Evolutionary conservation across 1,140 invertebrate species (phyloP).

Genomic region (Metopolophium dirhodum): DNA sequence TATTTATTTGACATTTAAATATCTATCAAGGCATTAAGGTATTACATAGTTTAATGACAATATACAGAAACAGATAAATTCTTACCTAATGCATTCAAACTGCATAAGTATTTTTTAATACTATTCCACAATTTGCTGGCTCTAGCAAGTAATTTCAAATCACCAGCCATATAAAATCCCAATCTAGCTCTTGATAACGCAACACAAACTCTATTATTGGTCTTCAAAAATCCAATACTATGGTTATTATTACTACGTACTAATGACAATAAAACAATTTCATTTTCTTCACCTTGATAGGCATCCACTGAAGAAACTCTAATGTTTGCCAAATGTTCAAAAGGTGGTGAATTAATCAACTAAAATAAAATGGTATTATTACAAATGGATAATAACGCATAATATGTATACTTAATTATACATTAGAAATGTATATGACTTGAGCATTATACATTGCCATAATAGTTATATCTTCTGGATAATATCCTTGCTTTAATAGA

Average conservation of each 20-base stretch:
- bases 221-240: slow-evolving; percentile 76
- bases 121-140: slow-evolving; percentile 56
- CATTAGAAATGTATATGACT: slow-evolving; percentile 58
- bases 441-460: slow-evolving; percentile 73
- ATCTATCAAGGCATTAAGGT: not conserved
- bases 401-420: slow-evolving; percentile 31
- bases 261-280: slow-evolving; percentile 82
- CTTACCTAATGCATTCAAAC: slow-evolving; percentile 50
- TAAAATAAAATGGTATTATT: slow-evolving; percentile 15
- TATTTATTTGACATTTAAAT: not conserved
- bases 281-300: slow-evolving; percentile 85
- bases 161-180: slow-evolving; percentile 72
- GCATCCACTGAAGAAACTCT: slow-evolving; percentile 77
- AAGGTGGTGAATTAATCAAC: slow-evolving; percentile 10
- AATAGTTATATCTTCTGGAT: slow-evolving; percentile 70
- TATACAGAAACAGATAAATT: not conserved
- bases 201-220: slow-evolving; percentile 78
- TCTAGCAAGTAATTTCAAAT: slow-evolving; percentile 60
- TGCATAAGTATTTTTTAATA: slow-evolving; percentile 54
- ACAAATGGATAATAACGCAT: not conserved
- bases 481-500: slow-evolving; percentile 69
- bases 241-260: slow-evolving; percentile 75
- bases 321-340: slow-evolving; percentile 19
- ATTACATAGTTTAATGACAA: not conserved
- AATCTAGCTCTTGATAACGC: slow-evolving; percentile 80